A percentile compares a stretch with the other conserved stretches of the same genome.
Conservation (phyloP, 2,113 vertebrate genomes). For the Paracanthobrama guichenoti region DNA sequence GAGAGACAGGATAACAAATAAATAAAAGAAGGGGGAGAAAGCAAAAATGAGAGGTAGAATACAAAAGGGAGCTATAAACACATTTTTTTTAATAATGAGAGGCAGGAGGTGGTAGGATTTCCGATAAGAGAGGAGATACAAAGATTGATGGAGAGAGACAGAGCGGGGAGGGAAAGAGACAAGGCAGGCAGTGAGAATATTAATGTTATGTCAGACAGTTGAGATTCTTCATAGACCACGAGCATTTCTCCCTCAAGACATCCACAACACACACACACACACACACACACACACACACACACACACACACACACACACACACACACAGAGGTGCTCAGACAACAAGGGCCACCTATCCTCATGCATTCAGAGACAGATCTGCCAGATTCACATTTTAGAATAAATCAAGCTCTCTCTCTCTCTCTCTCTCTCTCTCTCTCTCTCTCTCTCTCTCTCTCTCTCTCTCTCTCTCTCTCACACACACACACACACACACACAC, state of each 20-base stretch:
- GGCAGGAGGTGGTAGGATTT: conserved; percentile 22
- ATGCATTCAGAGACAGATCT: conserved; percentile 9
- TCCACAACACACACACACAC: conserved; percentile 25
- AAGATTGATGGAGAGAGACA: conserved; percentile 67
- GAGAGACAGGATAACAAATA: conserved; percentile 20
- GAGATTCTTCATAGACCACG: conserved; percentile 67
- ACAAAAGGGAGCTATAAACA: background rate
- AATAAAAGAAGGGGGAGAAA: conserved; percentile 31
- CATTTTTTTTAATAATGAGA: conserved; percentile 31
- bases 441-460: no score
- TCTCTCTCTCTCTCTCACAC: no score
- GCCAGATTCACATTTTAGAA: conserved; percentile 19
- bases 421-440: no score
- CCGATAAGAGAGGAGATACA: conserved; percentile 60
- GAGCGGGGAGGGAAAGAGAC: conserved; percentile 46
- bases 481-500: conserved; percentile 6
- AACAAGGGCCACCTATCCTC: conserved; percentile 28
- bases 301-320: background rate
- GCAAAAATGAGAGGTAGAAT: conserved; percentile 5
- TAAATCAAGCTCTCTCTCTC: background rate
- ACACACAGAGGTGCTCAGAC: conserved; percentile 28
- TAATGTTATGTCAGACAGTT: conserved; percentile 70
- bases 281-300: conserved; percentile 32
- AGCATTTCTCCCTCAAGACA: conserved; percentile 58
- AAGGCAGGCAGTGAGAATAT: conserved; percentile 69